Percentiles rank a stretch among this genome's conserved stretches.
Evolutionary conservation across 1,140 invertebrate species (phyloP).

Genomic region (Hypsibius dujardini): DNA sequence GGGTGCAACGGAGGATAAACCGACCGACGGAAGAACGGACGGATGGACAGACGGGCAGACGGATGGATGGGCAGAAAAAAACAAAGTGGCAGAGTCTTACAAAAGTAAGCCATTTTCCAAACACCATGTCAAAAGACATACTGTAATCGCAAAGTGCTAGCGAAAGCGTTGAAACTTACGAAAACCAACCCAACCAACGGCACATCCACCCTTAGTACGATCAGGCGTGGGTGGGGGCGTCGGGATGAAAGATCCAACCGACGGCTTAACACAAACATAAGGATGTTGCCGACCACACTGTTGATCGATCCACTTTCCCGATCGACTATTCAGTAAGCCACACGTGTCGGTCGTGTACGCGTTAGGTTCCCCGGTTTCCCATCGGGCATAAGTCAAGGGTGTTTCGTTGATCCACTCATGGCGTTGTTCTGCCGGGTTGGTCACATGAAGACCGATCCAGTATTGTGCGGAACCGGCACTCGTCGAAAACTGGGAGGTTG

Average conservation of each 20-base stretch:
- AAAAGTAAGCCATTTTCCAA: too few relatives aligned
- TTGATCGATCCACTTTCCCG: not conserved
- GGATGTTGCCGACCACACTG: not conserved
- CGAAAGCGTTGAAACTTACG: not conserved
- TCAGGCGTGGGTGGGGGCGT: not conserved
- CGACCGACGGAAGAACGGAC: too few relatives aligned
- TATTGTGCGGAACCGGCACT: not conserved
- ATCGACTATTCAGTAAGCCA: not conserved
- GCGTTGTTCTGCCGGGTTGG: not conserved
- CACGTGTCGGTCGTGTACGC: not conserved
- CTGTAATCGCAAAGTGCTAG: too few relatives aligned
- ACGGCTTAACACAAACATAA: not conserved
- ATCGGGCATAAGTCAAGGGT: not conserved
- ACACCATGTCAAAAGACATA: too few relatives aligned
- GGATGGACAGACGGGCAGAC: not conserved
- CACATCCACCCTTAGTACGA: not conserved
- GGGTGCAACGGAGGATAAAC: too few relatives aligned
- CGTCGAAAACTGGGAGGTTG: not conserved
- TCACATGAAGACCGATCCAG: not conserved
- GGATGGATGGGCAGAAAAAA: not conserved
- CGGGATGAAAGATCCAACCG: not conserved
- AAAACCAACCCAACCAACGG: not conserved
- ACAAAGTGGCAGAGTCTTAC: not conserved
- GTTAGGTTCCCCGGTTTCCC: not conserved
- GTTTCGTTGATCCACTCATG: not conserved